Base-by-base conservation (phyloP, 2,888 invertebrate species). In the Idaea straminata region DNA sequence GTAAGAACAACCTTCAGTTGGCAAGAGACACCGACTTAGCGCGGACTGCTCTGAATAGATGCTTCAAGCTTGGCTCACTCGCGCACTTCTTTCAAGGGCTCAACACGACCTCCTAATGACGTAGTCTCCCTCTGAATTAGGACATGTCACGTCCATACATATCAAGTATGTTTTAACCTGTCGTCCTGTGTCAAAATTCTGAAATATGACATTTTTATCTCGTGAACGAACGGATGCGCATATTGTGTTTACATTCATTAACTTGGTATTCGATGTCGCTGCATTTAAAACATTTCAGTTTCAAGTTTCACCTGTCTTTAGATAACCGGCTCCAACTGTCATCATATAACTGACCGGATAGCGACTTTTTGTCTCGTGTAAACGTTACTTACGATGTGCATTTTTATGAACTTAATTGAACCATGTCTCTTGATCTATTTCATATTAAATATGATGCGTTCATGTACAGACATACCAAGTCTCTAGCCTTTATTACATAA, bases 401-500 rank as follows among this genome's bases (percentile, higher is more conserved):
- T 69, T 70, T 67, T 62, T 64, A 68, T 69, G 63, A 13, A 6
- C 7, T 47, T 69, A 68, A 66, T 66, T 59, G 62, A 62, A 66
- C 61, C 61, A 66, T 64, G 65, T 63, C 67, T 63, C 66, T 70
- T 67, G 69, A 67, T 70, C 69, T 67, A 67, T 66, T 72, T 72
- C 64, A 68, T 70, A 69, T 70, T 66, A 65, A 65, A 66, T 58
- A 70, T 64, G 60, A 63, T 64, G 67, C 69, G 64, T 68, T 69
- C 66, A 72, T 70, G 67, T 63, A 63, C 66, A 72, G 69, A 68
- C 71, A 72, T 73, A 69, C 68, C 69, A 71, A 64, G 65, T 71
- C 73, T 68, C 77, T 70, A 65, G 74, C 67, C 71, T 72, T 73
- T 75, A 81, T 84, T 81, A 77, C 78, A 81, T 79, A 82, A 80